phyloP scores from a whole-genome alignment of 1,140 invertebrate species.

The Sycobia sp. region DNA sequence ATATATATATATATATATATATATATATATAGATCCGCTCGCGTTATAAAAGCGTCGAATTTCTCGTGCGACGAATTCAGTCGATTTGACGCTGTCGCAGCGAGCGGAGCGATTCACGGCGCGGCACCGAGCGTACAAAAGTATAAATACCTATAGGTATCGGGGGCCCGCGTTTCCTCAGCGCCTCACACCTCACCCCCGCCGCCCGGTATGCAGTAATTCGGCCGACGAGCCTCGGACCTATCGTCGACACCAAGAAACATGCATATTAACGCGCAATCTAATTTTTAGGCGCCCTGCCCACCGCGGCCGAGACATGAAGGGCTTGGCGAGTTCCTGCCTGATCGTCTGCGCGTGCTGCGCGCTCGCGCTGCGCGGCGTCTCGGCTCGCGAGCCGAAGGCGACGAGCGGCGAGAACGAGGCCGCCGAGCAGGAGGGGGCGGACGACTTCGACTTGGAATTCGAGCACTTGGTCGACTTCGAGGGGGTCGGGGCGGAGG shows the following conservation, averaged over 20 bases:
- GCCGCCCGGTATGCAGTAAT: too few relatives aligned
- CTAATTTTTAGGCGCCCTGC: too few relatives aligned
- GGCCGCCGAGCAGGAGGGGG: not conserved
- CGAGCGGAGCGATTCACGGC: too few relatives aligned
- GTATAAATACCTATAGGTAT: too few relatives aligned
- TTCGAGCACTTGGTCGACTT: constrained; percentile 8
- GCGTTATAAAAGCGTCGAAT: constrained; percentile 20
- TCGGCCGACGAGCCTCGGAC: too few relatives aligned
- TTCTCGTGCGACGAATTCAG: constrained; percentile 1
- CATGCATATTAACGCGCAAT: too few relatives aligned
- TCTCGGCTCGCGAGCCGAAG: not conserved
- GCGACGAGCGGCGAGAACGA: not conserved
- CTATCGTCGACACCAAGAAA: too few relatives aligned
- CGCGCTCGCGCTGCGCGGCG: not conserved
- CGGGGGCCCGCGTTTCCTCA: too few relatives aligned
- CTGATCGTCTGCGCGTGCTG: constrained; percentile 11
- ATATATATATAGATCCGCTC: too few relatives aligned
- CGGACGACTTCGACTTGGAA: not conserved
- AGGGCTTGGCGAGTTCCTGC: constrained; percentile 1
- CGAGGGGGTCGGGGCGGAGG: constrained; percentile 10
- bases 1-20: too few relatives aligned
- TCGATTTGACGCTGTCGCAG: not conserved
- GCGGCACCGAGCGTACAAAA: too few relatives aligned
- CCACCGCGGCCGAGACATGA: not conserved
- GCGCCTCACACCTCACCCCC: too few relatives aligned